A percentile compares a stretch with the other conserved stretches of the same genome.
phyloP scores from a whole-genome alignment of 1,140 invertebrate genomes.

The Scaptomyza montana region DNA sequence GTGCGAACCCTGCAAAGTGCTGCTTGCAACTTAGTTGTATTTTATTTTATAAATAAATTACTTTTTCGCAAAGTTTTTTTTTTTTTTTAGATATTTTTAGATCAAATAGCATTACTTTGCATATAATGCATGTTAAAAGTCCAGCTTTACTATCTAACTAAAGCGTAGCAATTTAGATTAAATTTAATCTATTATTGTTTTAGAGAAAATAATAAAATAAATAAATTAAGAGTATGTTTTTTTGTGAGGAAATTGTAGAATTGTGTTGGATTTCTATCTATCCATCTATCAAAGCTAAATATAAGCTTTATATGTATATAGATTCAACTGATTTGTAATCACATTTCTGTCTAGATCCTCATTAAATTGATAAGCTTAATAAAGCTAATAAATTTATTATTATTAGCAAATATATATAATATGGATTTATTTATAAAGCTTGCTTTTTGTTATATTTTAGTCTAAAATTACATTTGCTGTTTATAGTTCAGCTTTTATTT shows the following conservation, averaged over 20 bases:
- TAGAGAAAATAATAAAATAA: no score
- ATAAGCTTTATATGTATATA: neutral
- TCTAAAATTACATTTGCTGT: neutral
- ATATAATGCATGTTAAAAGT: no score
- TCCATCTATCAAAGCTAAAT: no score
- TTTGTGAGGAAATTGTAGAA: no score
- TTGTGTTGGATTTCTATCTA: no score
- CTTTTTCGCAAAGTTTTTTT: slow-evolving; percentile 21
- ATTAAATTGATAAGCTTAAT: neutral
- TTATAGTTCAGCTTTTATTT: neutral
- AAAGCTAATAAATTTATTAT: neutral
- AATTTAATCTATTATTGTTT: no score
- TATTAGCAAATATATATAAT: neutral
- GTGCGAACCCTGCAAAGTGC: slow-evolving; percentile 21
- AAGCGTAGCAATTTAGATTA: no score
- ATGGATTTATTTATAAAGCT: neutral
- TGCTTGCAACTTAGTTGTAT: slow-evolving; percentile 5
- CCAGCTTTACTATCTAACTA: no score
- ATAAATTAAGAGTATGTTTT: no score
- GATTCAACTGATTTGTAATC: slow-evolving; percentile 1
- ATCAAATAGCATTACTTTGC: no score
- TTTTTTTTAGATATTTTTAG: no score
- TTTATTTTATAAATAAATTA: slow-evolving; percentile 13
- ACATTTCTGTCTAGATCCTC: neutral
- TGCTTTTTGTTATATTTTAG: neutral